Evolutionary conservation across 2,888 invertebrate genomes (phyloP).

Genomic region (Galerucella calmariensis): DNA sequence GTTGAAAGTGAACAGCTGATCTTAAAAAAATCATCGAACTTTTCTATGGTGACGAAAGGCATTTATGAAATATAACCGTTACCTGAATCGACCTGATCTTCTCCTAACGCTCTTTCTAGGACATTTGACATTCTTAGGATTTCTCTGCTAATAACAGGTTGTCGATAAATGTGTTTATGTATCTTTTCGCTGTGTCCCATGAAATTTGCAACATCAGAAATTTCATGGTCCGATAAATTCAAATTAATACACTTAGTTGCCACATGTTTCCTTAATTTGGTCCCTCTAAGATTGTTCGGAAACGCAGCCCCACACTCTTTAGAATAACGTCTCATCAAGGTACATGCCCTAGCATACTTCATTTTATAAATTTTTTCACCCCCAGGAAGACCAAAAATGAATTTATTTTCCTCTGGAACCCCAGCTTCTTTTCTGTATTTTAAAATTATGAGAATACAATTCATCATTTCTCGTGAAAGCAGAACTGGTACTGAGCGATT

Average conservation of each 20-base stretch:
- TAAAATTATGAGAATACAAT: slow-evolving; percentile 30
- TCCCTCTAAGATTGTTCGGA: slow-evolving; percentile 46
- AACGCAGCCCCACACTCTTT: slow-evolving; percentile 45
- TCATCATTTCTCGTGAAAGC: background rate
- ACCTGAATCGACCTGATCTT: background rate
- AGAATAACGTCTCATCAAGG: slow-evolving; percentile 46
- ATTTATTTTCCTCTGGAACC: slow-evolving; percentile 26
- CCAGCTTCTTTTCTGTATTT: slow-evolving; percentile 33
- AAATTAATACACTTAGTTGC: slow-evolving; percentile 45
- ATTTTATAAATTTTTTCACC: slow-evolving; percentile 10
- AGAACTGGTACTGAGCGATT: slow-evolving; percentile 29
- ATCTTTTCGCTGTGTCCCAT: slow-evolving; percentile 38
- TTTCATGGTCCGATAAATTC: slow-evolving; percentile 24
- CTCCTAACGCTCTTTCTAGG: slow-evolving; percentile 12
- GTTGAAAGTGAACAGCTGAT: too few species aligned
- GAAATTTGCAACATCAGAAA: slow-evolving; percentile 35
- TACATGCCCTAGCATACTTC: slow-evolving; percentile 47
- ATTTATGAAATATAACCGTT: background rate
- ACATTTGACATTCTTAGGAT: slow-evolving; percentile 19
- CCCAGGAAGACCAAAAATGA: slow-evolving; percentile 28
- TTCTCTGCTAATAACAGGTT: slow-evolving; percentile 19
- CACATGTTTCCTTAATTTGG: slow-evolving; percentile 49
- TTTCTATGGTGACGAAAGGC: background rate
- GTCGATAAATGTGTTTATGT: slow-evolving; percentile 31
- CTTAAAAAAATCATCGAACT: background rate